phyloP scores from a whole-genome alignment of 2,797 vertebrate genomes.

The Anniella stebbinsi region DNA sequence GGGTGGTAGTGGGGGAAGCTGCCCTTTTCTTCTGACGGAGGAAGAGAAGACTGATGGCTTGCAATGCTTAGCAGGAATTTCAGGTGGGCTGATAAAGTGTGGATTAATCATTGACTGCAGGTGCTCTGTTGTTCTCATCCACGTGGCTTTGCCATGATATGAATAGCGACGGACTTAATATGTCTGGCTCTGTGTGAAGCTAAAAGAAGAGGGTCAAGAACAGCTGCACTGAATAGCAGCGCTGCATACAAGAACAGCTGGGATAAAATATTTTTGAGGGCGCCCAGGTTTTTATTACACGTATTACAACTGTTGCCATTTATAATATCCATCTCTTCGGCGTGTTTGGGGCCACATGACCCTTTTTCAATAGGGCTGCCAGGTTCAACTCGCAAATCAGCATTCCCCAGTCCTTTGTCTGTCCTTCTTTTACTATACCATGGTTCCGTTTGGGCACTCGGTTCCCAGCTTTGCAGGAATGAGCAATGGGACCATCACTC shows the following conservation, averaged over 20 bases:
- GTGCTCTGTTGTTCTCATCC: not conserved
- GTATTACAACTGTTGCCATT: not conserved
- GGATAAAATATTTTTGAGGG: not conserved
- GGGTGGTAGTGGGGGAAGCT: conserved; percentile 33
- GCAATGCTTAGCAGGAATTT: conserved; percentile 32
- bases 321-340: not conserved
- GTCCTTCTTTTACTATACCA: not conserved
- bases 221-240: not conserved
- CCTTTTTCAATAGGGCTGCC: not conserved
- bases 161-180: conserved; percentile 36
- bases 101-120: conserved; percentile 9
- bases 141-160: not conserved
- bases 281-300: not conserved
- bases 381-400: not conserved
- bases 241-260: not conserved
- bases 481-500: not conserved
- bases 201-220: not conserved
- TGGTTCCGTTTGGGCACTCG: not conserved
- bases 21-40: conserved; percentile 10
- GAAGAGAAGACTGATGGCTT: conserved; percentile 20
- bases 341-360: not conserved
- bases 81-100: rapidly evolving
- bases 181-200: not conserved
- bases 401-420: not conserved
- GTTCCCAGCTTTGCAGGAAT: not conserved